Percentiles rank a stretch among this genome's conserved stretches.
These are phyloP conservation scores for Oscheius sp. DNA, from an alignment of 2,888 invertebrate species.

Conservation along the genomic window DNA sequence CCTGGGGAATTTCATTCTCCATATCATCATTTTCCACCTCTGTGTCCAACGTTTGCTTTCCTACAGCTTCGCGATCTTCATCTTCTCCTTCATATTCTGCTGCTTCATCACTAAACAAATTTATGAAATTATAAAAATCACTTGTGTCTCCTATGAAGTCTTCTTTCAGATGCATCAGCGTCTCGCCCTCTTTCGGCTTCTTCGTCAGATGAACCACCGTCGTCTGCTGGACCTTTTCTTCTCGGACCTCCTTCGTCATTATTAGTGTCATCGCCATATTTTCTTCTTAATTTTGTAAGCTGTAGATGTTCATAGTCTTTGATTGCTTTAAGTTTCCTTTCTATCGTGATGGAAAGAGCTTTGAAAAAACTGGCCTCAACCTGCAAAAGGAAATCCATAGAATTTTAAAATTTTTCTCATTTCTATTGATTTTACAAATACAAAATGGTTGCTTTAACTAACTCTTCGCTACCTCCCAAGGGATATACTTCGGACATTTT, in stretches of 20 bases:
- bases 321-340: slow-evolving; percentile 46
- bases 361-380: slow-evolving; percentile 76
- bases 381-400: slow-evolving; percentile 31
- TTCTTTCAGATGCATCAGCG: slow-evolving; percentile 64
- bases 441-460: neutral
- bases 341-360: slow-evolving; percentile 42
- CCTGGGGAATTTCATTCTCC: slow-evolving; percentile 73
- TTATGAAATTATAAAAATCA: neutral
- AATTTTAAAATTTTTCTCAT: neutral
- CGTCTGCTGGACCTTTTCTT: slow-evolving; percentile 30
- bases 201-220: slow-evolving; percentile 62
- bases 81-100: slow-evolving; percentile 69
- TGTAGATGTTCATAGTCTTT: slow-evolving; percentile 49
- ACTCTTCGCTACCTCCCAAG: neutral
- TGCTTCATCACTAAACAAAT: slow-evolving; percentile 54
- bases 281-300: slow-evolving; percentile 40
- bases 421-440: neutral
- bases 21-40: slow-evolving; percentile 37
- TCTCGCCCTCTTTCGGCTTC: slow-evolving; percentile 64
- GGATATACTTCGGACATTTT: slow-evolving; percentile 15
- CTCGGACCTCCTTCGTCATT: slow-evolving; percentile 13
- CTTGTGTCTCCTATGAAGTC: slow-evolving; percentile 61
- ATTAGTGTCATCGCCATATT: slow-evolving; percentile 37
- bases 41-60: slow-evolving; percentile 32
- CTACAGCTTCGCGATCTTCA: slow-evolving; percentile 49